Percentiles rank a stretch among this genome's conserved stretches.
phyloP scores from a whole-genome alignment of 2,797 vertebrate species.

The Melanogrammus aeglefinus region DNA sequence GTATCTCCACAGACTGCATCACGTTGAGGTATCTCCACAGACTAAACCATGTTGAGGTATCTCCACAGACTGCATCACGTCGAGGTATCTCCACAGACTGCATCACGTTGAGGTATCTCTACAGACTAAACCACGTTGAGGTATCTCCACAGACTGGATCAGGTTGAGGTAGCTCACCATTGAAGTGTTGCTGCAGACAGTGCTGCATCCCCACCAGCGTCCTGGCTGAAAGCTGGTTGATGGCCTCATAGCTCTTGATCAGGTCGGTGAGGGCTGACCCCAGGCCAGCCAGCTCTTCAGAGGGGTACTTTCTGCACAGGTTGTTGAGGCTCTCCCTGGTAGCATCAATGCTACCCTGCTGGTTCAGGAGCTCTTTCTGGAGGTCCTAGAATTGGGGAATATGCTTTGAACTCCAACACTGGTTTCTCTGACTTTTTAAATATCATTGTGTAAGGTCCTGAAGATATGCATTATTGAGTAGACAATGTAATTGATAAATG shows the following conservation, averaged over 20 bases:
- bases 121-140: no score
- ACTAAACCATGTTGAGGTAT: no score
- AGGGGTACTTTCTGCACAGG: slow-evolving; percentile 90
- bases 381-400: slow-evolving; percentile 77
- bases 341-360: slow-evolving; percentile 82
- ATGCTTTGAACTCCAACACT: neutral
- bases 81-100: neutral
- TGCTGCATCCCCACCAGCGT: slow-evolving; percentile 83
- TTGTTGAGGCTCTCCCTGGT: slow-evolving; percentile 86
- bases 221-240: slow-evolving; percentile 82
- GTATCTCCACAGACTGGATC: neutral
- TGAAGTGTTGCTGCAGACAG: slow-evolving; percentile 86
- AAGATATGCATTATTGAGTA: neutral
- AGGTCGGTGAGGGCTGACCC: slow-evolving; percentile 83
- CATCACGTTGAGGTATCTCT: slow-evolving; percentile 42
- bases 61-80: slow-evolving; percentile 43
- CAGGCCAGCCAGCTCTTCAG: slow-evolving; percentile 81
- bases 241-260: slow-evolving; percentile 87
- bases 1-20: neutral
- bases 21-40: neutral
- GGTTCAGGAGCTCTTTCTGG: slow-evolving; percentile 89
- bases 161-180: slow-evolving; percentile 68
- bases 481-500: neutral
- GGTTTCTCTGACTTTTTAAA: neutral
- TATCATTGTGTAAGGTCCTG: neutral